Base-by-base conservation (phyloP, 2,888 invertebrate species). In the Creontiades dilutus region DNA sequence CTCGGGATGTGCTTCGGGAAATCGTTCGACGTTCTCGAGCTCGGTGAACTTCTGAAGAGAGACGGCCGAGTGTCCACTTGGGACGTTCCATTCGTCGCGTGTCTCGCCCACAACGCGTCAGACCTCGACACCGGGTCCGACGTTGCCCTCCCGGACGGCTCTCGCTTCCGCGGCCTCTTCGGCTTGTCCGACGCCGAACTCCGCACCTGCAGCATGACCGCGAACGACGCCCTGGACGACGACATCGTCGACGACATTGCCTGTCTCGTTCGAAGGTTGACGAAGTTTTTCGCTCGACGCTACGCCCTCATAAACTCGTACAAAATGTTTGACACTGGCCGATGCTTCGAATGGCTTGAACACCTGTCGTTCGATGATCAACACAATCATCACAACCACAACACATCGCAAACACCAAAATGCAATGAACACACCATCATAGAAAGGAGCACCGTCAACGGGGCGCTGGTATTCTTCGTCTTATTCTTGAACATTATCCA, bases 341-440 rank as follows among this genome's bases (percentile, higher is more conserved):
- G 5, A 12, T 68, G 68, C 23, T 68, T 12, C 68, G 68, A 68
- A 0, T 68, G 68, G 68, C 23, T 68, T 0, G 68, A 68, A 23
- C 68, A 68, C 23, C 5, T 23, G 27, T 23, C 23, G 9, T 23
- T 68, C 11, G 52, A 52, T 52, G 52, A 14, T 52, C 52, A 52
- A 9, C 23, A 12, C 57, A 52, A 52, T 52, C 57, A 57, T n/a
- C 57, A 57, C 16, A 16, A n/a, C 23, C 23, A 68, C 4, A 61
- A 48, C 13, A 2, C 16, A 52, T 23, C 68, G 12, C 27, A 19
- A 68, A 5, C 1, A 16, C 68, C 68, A 68, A 57, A 57, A 3
- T 68, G 68, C 68, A 68, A 23, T 23, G 27, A 68, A 68, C 68
- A 23, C 68, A 68, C 68, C 13, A 68, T 27, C 57, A n/a, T 16